These are phyloP conservation scores for Corvus hawaiiensis DNA, from an alignment of 2,113 vertebrate genomes.

Conservation along the genomic window DNA sequence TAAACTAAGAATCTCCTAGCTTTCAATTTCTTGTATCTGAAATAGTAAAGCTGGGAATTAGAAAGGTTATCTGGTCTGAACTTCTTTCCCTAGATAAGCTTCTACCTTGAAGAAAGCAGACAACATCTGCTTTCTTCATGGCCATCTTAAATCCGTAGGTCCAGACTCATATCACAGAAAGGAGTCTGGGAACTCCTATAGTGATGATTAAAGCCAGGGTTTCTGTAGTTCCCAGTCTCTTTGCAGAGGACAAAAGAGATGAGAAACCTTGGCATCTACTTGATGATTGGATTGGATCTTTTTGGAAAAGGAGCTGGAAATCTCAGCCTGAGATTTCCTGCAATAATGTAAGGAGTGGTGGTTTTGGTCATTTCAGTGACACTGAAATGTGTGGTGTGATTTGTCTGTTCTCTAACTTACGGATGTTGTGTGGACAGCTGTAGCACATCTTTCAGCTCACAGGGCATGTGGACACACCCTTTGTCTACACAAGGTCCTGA, in stretches of 20 bases:
- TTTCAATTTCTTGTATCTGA: neutral
- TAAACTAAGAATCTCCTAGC: neutral
- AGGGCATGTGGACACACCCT: neutral
- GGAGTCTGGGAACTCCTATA: neutral
- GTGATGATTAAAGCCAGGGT: neutral
- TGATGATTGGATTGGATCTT: neutral
- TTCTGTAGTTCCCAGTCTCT: neutral
- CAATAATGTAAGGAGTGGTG: neutral
- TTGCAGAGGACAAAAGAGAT: neutral
- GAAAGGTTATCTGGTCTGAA: neutral
- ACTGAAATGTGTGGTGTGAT: neutral
- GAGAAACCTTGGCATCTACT: neutral
- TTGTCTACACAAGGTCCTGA: neutral
- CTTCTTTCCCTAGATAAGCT: neutral
- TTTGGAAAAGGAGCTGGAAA: neutral
- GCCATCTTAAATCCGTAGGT: neutral
- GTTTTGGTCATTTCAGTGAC: neutral
- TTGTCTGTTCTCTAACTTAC: neutral
- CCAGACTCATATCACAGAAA: neutral
- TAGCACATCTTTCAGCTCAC: neutral
- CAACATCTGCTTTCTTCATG: neutral
- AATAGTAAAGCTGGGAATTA: neutral
- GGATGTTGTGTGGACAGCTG: neutral
- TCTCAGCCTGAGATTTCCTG: neutral
- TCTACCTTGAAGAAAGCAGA: neutral